A percentile compares a stretch with the other conserved stretches of the same genome.
Evolutionary conservation across 1,140 invertebrate species (phyloP).

Genomic region (Drepana arcuata): DNA sequence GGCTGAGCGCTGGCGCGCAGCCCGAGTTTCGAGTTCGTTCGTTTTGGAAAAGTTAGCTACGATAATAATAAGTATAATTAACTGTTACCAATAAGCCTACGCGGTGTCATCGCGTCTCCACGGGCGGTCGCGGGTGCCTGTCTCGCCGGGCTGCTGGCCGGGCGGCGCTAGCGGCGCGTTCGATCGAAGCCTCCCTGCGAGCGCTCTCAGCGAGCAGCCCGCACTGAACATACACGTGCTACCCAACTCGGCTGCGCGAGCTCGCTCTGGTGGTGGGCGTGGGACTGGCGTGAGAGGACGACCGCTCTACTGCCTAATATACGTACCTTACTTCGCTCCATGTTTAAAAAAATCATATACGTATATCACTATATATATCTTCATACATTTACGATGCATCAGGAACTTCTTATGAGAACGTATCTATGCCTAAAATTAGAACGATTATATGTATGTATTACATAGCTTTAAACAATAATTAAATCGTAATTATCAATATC

Average conservation of each 20-base stretch:
- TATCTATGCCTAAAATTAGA: slow-evolving; percentile 73
- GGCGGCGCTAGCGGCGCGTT: neutral
- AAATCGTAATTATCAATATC: slow-evolving; percentile 74
- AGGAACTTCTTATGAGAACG: slow-evolving; percentile 74
- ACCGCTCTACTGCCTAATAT: slow-evolving; percentile 69
- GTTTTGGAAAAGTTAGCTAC: slow-evolving; percentile 78
- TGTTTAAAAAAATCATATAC: slow-evolving; percentile 70
- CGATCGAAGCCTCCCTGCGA: neutral
- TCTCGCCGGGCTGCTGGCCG: neutral
- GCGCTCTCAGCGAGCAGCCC: too few species aligned
- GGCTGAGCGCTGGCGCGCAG: slow-evolving; percentile 75
- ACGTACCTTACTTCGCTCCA: slow-evolving; percentile 65
- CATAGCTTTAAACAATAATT: slow-evolving; percentile 74
- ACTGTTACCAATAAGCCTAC: slow-evolving; percentile 69
- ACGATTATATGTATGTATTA: slow-evolving; percentile 75
- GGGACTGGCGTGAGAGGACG: slow-evolving; percentile 51
- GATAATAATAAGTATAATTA: slow-evolving; percentile 70
- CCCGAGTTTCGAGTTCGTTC: slow-evolving; percentile 78
- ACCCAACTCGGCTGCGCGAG: neutral
- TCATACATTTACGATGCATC: slow-evolving; percentile 70
- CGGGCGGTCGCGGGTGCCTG: slow-evolving; percentile 23
- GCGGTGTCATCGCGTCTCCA: slow-evolving; percentile 66
- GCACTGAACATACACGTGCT: too few species aligned
- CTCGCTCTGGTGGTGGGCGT: slow-evolving; percentile 13
- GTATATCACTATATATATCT: slow-evolving; percentile 70